Evolutionary conservation across 2,888 invertebrate genomes (phyloP).

Genomic region (Aporophyla lueneburgensis): DNA sequence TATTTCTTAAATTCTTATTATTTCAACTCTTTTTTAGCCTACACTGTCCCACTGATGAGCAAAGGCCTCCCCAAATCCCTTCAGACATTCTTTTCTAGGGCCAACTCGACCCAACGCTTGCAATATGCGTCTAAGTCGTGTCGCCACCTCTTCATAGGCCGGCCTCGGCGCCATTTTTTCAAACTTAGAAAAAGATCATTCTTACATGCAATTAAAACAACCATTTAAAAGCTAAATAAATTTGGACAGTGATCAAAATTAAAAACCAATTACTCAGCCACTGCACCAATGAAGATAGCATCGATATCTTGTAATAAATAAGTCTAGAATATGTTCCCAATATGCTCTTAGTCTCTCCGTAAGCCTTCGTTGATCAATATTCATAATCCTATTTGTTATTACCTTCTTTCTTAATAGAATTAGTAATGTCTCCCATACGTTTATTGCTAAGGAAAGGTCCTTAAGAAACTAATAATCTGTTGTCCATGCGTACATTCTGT

Average conservation of each 20-base stretch:
- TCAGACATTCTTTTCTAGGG: too few relatives aligned
- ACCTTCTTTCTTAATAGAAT: conserved; percentile 31
- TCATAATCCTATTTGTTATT: conserved; percentile 27
- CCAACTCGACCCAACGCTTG: too few relatives aligned
- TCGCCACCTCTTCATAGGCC: too few relatives aligned
- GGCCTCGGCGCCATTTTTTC: too few relatives aligned
- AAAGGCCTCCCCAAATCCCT: too few relatives aligned
- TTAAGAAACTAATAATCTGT: conserved; percentile 35
- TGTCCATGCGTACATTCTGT: conserved; percentile 13
- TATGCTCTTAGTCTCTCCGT: background rate
- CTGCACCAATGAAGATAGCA: background rate
- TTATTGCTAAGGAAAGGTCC: conserved; percentile 33
- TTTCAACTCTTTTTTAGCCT: too few relatives aligned
- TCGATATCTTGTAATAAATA: background rate
- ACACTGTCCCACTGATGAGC: too few relatives aligned
- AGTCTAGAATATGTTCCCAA: background rate
- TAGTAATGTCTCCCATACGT: conserved; percentile 6
- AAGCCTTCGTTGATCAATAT: conserved; percentile 7
- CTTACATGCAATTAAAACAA: background rate
- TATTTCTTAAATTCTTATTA: too few relatives aligned
- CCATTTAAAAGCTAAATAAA: background rate
- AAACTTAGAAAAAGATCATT: too few relatives aligned
- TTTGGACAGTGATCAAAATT: background rate
- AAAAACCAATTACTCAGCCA: background rate
- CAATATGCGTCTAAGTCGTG: too few relatives aligned